Conservation (phyloP, 1,140 invertebrate genomes). For the Neuroterus valhalla region DNA sequence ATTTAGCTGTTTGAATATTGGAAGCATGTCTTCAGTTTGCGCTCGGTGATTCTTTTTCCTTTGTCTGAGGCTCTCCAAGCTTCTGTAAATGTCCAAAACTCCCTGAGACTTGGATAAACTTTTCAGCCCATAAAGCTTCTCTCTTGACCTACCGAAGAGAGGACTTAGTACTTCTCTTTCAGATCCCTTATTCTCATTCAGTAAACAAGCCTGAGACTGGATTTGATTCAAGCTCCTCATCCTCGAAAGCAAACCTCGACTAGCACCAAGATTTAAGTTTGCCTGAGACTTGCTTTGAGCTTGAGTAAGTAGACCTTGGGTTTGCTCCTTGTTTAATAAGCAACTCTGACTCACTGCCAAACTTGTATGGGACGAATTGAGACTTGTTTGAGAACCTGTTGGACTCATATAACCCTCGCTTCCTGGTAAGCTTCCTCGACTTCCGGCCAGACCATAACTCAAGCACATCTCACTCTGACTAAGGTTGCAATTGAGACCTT, state of each 20-base stretch:
- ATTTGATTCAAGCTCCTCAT: constrained; percentile 68
- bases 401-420: constrained; percentile 70
- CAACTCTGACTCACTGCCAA: constrained; percentile 67
- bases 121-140: constrained; percentile 76
- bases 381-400: constrained; percentile 62
- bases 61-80: constrained; percentile 66
- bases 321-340: constrained; percentile 71
- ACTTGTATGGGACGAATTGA: constrained; percentile 67
- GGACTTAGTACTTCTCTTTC: constrained; percentile 54
- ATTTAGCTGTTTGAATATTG: constrained; percentile 63
- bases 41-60: constrained; percentile 57
- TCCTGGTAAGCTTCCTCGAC: constrained; percentile 66
- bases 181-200: constrained; percentile 52
- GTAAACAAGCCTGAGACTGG: constrained; percentile 67
- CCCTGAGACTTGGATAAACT: constrained; percentile 77
- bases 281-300: constrained; percentile 69
- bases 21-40: constrained; percentile 65
- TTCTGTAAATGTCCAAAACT: constrained; percentile 74
- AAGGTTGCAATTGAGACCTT: constrained; percentile 50
- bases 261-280: constrained; percentile 61
- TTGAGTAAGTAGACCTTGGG: constrained; percentile 67
- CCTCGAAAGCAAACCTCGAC: constrained; percentile 63
- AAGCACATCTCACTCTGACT: constrained; percentile 77
- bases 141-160: constrained; percentile 70
- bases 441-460: constrained; percentile 63